Evolutionary conservation across 1,140 invertebrate genomes (phyloP), one percentile per base, ranked within the genome.

Genomic region (Xylocopa sonorina): DNA sequence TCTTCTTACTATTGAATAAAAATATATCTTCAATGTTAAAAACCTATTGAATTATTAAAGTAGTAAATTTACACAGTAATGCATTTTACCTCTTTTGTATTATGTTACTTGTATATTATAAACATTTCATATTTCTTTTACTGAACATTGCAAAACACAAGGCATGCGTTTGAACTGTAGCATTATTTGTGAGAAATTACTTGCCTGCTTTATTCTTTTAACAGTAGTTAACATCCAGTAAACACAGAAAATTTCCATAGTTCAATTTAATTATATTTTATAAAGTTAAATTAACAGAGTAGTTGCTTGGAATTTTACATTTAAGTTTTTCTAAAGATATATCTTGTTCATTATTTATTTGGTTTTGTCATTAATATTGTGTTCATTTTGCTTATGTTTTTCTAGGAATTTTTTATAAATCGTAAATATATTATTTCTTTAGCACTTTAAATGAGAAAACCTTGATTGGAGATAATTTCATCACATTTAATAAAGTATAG

Each of bases 191-290:
- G 24, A 51, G 62, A 58, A 69, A 46, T 67, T 57, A 58, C n/a
- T 62, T 75, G 58, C 64, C 27, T 82, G 69, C 64, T 86, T 83
- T 84, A 41, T 78, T 63, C n/a, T 83, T 48, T 73, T 58, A 73
- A 73, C 63, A 38, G 60, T 66, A 64, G 18, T 12, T 48, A 71
- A 29, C 12, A 24, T 77, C 51, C 57, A 81, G 48, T 62, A 83
- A 83, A 81, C 67, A 76, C 29, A 67, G 55, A 71, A n/a, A n/a
- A 50, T 29, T 43, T 32, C 34, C 6, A 29, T 34, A 5, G 3
- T 69, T 27, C 4, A 21, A 18, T 34, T 46, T 34, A 67, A n/a
- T 67, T 57, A 29, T 43, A 9, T 69, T 69, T 9, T 41, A 21
- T 4, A 32, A 14, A 50, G 4, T 29, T n/a, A n/a, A n/a, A 41